Evolutionary conservation across 2,888 invertebrate genomes (phyloP), one percentile per base, ranked within the genome.

Genomic region (Heliconius charithonia): DNA sequence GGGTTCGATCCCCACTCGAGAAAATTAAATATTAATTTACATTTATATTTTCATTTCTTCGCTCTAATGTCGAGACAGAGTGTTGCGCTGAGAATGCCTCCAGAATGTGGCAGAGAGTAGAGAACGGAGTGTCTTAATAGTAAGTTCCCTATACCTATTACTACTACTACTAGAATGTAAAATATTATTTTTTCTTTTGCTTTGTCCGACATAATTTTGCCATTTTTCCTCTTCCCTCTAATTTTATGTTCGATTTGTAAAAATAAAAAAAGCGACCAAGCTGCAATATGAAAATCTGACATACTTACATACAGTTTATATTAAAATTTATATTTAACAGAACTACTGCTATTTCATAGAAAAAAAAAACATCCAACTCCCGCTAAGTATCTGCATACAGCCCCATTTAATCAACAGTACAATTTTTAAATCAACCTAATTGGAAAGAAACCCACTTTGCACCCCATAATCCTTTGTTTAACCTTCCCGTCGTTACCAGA

Each of bases 381-480:
- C 59, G n/a, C 72, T 59, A 59, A 74, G 63, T 65, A 62, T 41
- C 22, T 74, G 32, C 59, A 72, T 63, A 41, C 59, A 73, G n/a
- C 41, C 27, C 65, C 59, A 56, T 74, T 77, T 77, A 72, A 59
- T 73, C 66, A 75, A 56, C 41, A 76, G 70, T 65, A 59, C 65
- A 67, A 72, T 37, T 66, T 37, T 79, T 69, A 67, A 79, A 76
- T 69, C 71, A 67, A 59, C 32, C 67, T 76, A 67, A 76, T 76
- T 76, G 59, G 67, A 62, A 73, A 73, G 70, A 67, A 74, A 65
- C 62, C 51, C 32, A 62, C 51, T 65, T 72, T 51, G 32, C 56
- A 76, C 72, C 72, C 63, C 51, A 66, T 69, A 77, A 74, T 79
- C 67, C 62, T 76, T 79, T 76, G 67, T 79, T 72, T 72, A 66